Evolutionary conservation across 2,888 invertebrate species (phyloP).

Genomic region (Cepaea hortensis): DNA sequence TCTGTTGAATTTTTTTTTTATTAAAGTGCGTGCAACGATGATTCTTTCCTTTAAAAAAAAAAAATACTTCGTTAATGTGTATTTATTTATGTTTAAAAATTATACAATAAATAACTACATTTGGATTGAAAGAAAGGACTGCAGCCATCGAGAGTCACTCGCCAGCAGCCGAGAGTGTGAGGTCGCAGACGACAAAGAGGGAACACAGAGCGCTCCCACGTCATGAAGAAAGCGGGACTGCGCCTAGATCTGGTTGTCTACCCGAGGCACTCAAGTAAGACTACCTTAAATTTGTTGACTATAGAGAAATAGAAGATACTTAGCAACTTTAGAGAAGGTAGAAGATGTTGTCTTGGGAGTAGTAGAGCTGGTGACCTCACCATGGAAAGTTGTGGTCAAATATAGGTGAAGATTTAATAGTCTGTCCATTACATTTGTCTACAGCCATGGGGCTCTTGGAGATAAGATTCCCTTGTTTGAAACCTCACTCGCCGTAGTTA

Average conservation of each 20-base stretch:
- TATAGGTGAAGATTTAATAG: background rate
- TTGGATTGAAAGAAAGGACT: background rate
- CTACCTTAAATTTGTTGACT: background rate
- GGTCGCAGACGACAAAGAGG: background rate
- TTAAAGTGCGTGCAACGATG: background rate
- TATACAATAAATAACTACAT: background rate
- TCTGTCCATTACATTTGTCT: background rate
- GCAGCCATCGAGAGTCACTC: background rate
- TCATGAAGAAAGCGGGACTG: background rate
- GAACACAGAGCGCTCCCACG: background rate
- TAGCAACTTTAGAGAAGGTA: background rate
- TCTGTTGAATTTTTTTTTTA: too few species aligned
- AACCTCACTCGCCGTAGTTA: too few species aligned
- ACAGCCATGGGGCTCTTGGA: background rate
- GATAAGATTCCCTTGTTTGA: too few species aligned
- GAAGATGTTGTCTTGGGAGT: background rate
- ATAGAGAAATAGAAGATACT: background rate
- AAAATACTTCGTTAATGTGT: background rate
- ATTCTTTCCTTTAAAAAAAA: background rate
- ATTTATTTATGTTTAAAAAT: background rate
- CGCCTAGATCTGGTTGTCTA: background rate
- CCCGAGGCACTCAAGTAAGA: slow-evolving; percentile 5
- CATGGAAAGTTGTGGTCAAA: background rate
- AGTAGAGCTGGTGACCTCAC: background rate
- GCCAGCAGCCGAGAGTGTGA: background rate